Base-by-base conservation (phyloP, 1,140 invertebrate genomes). In the Phthorimaea operculella region DNA sequence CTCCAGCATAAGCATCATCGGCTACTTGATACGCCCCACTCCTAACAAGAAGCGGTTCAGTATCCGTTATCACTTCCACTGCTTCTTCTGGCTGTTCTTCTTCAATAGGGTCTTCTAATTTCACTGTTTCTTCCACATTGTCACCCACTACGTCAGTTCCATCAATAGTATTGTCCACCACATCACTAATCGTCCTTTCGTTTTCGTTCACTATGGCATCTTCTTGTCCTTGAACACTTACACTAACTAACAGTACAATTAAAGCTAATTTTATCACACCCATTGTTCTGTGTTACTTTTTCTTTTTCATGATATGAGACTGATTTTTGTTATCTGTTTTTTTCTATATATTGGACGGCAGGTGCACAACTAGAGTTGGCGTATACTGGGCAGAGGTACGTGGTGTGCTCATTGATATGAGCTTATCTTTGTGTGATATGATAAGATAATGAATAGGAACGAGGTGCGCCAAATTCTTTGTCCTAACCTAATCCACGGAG, bases 391-490 rank as follows among this genome's bases (percentile, higher is more conserved):
- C 72, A 68, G 55, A 55, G 55, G 68, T 72, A 72, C 66, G 67
- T 67, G 74, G 79, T 84, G 79, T 79, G 76, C 75, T 67, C 68
- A 66, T 67, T 81, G 78, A 82, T 79, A 76, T 66, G 58, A 52
- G 50, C 59, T 82, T 84, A 84, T 84, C 79, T 69, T 60, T 39
- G 52, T 54, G 62, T 76, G 72, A 79, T 75, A 75, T 72, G 80
- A 83, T 84, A 82, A 82, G 81, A 82, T 84, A 82, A 66, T 60
- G 76, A 84, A 81, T 77, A 80, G 80, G 76, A 73, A 70, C 76
- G 74, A 72, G 81, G 81, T 82, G 81, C 76, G 79, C 81, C 81
- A 82, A 82, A 84, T 82, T 84, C 78, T 84, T 82, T 79, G 79
- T 81, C 66, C 72, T 77, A 74, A 80, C 66, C 72, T 76, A 73